Percentiles rank a stretch among this genome's conserved stretches.
These are phyloP conservation scores for Cremastobaeus sp. DNA, from an alignment of 2,888 invertebrate species.

Conservation along the genomic window DNA sequence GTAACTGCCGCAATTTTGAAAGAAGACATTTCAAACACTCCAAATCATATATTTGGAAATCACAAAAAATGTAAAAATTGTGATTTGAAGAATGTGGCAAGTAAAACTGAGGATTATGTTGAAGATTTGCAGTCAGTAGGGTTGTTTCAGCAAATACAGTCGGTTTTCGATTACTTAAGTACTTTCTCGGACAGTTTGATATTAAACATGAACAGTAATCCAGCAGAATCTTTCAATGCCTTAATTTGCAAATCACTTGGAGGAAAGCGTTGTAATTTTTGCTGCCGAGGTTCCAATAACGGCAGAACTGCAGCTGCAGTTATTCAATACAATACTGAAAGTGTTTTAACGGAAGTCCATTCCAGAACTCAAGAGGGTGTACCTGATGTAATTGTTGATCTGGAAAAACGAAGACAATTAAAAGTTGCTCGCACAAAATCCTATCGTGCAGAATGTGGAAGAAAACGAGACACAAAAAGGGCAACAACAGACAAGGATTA, in stretches of 20 bases:
- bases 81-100: too few relatives aligned
- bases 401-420: too few relatives aligned
- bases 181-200: not conserved
- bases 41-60: too few relatives aligned
- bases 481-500: conserved; percentile 9
- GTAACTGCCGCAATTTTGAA: not conserved
- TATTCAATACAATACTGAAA: conserved; percentile 2
- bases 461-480: too few relatives aligned
- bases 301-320: not conserved
- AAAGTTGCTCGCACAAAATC: too few relatives aligned
- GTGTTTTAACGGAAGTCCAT: not conserved
- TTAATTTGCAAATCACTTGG: not conserved
- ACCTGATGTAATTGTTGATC: too few relatives aligned
- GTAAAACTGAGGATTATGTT: too few relatives aligned
- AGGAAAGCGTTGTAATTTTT: not conserved
- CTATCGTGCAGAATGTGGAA: too few relatives aligned
- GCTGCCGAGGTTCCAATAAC: conserved; percentile 1
- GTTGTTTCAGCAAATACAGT: not conserved
- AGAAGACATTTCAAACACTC: not conserved
- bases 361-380: not conserved
- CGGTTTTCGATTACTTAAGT: not conserved
- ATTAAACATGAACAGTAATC: not conserved
- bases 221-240: not conserved
- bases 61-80: not conserved
- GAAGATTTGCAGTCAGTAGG: not conserved